phyloP scores from a whole-genome alignment of 2,113 vertebrate species.

The Xiphophorus couchianus region DNA sequence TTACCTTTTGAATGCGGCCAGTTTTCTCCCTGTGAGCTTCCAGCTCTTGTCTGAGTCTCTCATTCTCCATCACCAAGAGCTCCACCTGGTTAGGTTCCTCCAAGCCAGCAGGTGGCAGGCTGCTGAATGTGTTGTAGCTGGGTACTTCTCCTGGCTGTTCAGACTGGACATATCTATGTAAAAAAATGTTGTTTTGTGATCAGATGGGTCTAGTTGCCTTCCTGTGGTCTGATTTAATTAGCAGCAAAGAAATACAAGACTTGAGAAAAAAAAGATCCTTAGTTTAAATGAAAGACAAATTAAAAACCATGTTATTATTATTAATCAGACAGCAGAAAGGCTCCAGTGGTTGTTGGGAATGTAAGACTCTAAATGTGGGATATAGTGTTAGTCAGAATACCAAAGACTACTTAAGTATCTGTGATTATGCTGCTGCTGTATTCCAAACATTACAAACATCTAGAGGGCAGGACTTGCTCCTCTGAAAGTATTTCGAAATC shows the following conservation, averaged over 20 bases:
- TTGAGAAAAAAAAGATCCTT: not conserved
- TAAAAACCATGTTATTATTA: not conserved
- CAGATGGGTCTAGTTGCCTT: not conserved
- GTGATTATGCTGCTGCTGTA: constrained; percentile 45
- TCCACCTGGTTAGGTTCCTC: constrained; percentile 88
- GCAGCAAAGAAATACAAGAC: too few relatives aligned
- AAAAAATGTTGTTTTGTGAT: constrained; percentile 15
- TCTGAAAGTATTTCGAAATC: constrained; percentile 50
- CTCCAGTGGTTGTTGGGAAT: constrained; percentile 33
- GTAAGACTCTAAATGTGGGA: constrained; percentile 43
- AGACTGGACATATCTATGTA: constrained; percentile 84
- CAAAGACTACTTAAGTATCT: constrained; percentile 35
- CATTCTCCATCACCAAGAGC: constrained; percentile 88
- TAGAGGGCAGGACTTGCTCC: constrained; percentile 58
- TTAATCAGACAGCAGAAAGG: constrained; percentile 23
- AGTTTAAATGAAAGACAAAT: not conserved
- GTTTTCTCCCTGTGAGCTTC: constrained; percentile 88
- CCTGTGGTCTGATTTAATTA: not conserved
- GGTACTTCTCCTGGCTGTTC: constrained; percentile 69
- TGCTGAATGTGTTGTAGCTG: constrained; percentile 72
- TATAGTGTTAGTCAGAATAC: constrained; percentile 34
- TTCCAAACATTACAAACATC: constrained; percentile 59
- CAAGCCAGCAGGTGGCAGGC: constrained; percentile 78
- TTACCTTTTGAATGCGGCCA: constrained; percentile 92
- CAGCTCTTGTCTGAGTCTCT: constrained; percentile 88